A percentile compares a stretch with the other conserved stretches of the same genome.
Evolutionary conservation across 2,888 invertebrate genomes (phyloP).

Genomic region (Drosophila percnosoma): DNA sequence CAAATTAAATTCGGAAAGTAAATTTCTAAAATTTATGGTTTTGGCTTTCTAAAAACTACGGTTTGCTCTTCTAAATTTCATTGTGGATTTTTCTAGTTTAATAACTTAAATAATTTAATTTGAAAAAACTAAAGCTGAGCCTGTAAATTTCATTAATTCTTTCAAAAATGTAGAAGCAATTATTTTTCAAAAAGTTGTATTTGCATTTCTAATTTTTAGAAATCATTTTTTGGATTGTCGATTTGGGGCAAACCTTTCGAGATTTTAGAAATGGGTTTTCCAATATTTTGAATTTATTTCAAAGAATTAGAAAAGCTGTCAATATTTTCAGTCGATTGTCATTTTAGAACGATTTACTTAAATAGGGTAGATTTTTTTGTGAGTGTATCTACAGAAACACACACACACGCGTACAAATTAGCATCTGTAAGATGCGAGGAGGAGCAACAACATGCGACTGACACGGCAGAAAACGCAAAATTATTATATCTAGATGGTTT

Average conservation of each 20-base stretch:
- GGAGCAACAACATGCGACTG: conserved; percentile 32
- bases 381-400: background rate
- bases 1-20: background rate
- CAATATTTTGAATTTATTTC: background rate
- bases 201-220: background rate
- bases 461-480: conserved; percentile 49
- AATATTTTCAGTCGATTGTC: background rate
- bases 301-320: background rate
- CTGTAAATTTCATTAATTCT: too few relatives aligned
- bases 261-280: background rate
- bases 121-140: too few relatives aligned
- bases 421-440: conserved; percentile 46
- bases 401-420: conserved; percentile 48
- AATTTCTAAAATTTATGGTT: too few relatives aligned
- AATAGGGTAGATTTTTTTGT: background rate
- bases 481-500: conserved; percentile 61
- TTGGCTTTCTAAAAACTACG: too few relatives aligned
- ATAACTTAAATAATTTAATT: too few relatives aligned
- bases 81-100: too few relatives aligned
- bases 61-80: too few relatives aligned
- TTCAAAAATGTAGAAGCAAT: too few relatives aligned
- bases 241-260: too few relatives aligned
- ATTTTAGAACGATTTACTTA: background rate
- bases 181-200: too few relatives aligned
- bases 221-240: too few relatives aligned